A percentile compares a stretch with the other conserved stretches of the same genome.
Conservation (phyloP, 2,797 vertebrate genomes). For the Fratercula arctica region DNA sequence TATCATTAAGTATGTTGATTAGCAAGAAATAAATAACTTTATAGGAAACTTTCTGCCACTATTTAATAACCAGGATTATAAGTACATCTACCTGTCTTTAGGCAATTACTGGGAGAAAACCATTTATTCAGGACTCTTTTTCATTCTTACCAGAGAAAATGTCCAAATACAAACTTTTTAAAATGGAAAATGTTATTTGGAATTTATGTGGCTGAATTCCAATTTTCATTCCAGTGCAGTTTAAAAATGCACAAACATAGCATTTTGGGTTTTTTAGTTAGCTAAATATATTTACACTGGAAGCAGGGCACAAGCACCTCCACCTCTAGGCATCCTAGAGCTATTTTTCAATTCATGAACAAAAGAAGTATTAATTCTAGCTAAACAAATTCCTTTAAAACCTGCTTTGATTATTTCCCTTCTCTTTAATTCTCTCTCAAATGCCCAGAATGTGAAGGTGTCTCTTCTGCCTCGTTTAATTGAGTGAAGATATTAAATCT, state of each 20-base stretch:
- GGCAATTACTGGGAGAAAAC: background rate
- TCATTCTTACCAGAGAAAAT: background rate
- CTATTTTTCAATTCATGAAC: background rate
- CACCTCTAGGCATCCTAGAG: background rate
- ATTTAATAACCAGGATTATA: background rate
- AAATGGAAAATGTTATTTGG: background rate
- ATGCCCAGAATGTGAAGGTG: background rate
- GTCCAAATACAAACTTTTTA: background rate
- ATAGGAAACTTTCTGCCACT: background rate
- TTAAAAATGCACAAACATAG: background rate
- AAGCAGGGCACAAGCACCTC: background rate
- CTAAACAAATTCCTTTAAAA: background rate
- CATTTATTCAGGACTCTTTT: background rate
- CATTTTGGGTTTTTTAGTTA: background rate
- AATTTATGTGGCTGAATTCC: background rate
- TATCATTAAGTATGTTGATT: background rate
- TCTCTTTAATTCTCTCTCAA: background rate
- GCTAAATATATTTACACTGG: background rate
- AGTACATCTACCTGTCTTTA: background rate
- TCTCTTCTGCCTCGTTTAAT: background rate
- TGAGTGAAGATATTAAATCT: background rate
- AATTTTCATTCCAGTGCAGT: background rate
- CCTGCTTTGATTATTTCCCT: background rate
- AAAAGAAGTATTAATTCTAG: background rate
- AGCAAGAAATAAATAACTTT: background rate